A percentile compares a stretch with the other conserved stretches of the same genome.
Conservation (phyloP, 1,140 invertebrate species). For the Onthophagus taurus region DNA sequence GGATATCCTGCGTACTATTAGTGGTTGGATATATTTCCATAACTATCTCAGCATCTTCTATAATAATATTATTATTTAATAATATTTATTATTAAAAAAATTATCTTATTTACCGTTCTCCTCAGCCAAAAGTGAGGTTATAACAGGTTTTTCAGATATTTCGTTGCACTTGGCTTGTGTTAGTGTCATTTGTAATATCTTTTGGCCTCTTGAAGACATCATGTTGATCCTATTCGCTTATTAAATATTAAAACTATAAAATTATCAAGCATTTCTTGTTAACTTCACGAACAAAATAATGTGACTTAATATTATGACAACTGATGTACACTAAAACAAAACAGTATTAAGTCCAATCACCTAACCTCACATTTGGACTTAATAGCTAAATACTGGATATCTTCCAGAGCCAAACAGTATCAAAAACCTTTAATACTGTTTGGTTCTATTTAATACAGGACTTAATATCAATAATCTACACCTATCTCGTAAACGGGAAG, state of each 20-base stretch:
- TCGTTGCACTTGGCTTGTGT: slow-evolving; percentile 11
- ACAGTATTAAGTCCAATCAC: too few relatives aligned
- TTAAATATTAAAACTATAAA: slow-evolving; percentile 15
- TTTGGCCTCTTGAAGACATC: slow-evolving; percentile 11
- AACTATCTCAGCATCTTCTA: slow-evolving; percentile 12
- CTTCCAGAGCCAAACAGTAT: too few relatives aligned
- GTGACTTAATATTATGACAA: slow-evolving; percentile 13
- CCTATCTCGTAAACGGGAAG: too few relatives aligned
- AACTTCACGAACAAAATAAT: slow-evolving; percentile 16
- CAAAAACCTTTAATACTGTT: too few relatives aligned
- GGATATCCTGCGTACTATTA: slow-evolving; percentile 1
- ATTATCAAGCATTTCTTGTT: slow-evolving; percentile 13
- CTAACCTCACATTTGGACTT: too few relatives aligned
- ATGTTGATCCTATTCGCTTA: slow-evolving; percentile 11
- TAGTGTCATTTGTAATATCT: slow-evolving; percentile 7
- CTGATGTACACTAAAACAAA: slow-evolving; percentile 14
- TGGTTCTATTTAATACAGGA: too few relatives aligned
- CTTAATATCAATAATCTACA: too few relatives aligned
- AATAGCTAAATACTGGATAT: too few relatives aligned
- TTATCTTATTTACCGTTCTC: slow-evolving; percentile 14
- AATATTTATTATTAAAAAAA: slow-evolving; percentile 13
- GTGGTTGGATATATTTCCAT: slow-evolving; percentile 13
- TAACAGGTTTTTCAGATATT: slow-evolving; percentile 16
- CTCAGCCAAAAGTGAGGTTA: slow-evolving; percentile 11
- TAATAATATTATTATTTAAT: slow-evolving; percentile 11